These are phyloP conservation scores for Sorex araneus DNA, from an alignment of 2,113 vertebrate species.

Conservation along the genomic window DNA sequence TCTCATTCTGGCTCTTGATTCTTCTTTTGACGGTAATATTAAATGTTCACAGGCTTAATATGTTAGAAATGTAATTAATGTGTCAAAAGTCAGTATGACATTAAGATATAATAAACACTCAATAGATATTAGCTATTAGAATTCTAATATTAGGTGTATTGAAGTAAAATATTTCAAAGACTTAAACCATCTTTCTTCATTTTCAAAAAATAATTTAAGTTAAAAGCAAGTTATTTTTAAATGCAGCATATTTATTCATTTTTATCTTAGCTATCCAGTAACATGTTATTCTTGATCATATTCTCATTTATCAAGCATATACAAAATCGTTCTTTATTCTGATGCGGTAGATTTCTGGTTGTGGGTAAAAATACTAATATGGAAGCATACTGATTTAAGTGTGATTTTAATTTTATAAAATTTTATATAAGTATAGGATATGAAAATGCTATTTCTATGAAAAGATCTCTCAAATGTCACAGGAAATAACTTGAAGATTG, in stretches of 20 bases:
- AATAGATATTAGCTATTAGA: not conserved
- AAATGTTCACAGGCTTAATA: too few relatives aligned
- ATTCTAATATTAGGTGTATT: not conserved
- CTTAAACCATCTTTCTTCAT: not conserved
- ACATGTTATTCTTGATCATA: not conserved
- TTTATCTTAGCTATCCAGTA: not conserved
- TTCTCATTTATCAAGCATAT: not conserved
- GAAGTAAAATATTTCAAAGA: not conserved
- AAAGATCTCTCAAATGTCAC: not conserved
- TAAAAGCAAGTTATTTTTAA: not conserved
- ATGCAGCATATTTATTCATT: not conserved
- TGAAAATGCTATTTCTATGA: not conserved
- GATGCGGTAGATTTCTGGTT: not conserved
- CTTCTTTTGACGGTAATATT: too few relatives aligned
- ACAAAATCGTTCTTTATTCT: not conserved
- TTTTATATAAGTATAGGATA: too few relatives aligned
- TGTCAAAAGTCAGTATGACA: too few relatives aligned
- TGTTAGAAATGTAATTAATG: too few relatives aligned
- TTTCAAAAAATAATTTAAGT: not conserved
- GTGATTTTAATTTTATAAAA: not conserved
- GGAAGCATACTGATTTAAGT: not conserved
- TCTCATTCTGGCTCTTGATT: too few relatives aligned
- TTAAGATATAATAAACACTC: not conserved
- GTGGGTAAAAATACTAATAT: not conserved
- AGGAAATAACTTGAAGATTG: not conserved